phyloP scores from a whole-genome alignment of 2,113 vertebrate genomes.

The Hemichromis elongatus region DNA sequence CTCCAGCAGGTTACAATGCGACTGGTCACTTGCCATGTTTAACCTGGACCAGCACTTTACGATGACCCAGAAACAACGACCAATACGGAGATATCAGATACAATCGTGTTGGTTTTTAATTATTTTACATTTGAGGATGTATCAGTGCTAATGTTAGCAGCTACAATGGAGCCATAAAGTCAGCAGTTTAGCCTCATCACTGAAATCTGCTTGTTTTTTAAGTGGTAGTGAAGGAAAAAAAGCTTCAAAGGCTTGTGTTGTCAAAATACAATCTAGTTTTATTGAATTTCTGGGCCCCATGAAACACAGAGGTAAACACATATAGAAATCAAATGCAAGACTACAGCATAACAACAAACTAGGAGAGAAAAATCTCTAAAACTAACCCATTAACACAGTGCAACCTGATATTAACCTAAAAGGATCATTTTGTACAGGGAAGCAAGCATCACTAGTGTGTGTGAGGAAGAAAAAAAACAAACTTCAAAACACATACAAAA shows the following conservation, averaged over 20 bases:
- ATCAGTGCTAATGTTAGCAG: neutral
- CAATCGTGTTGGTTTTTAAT: neutral
- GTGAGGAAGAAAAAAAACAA: neutral
- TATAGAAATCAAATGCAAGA: neutral
- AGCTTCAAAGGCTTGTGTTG: neutral
- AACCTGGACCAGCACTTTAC: neutral
- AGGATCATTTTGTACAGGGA: neutral
- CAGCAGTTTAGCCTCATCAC: neutral
- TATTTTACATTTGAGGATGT: neutral
- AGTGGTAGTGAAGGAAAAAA: neutral
- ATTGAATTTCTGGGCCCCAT: slow-evolving; percentile 38
- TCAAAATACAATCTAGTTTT: slow-evolving; percentile 67
- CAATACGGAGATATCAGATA: neutral
- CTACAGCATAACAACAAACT: neutral
- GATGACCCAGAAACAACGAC: neutral
- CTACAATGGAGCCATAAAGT: neutral
- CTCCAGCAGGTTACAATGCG: neutral
- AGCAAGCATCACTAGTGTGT: neutral
- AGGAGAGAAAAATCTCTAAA: neutral
- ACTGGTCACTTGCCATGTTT: neutral
- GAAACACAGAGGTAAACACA: slow-evolving; percentile 22
- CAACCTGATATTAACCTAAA: neutral
- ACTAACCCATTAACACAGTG: neutral
- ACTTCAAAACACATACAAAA: neutral
- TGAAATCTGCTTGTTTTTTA: neutral